These are phyloP conservation scores for Drosophila prosaltans DNA, from an alignment of 1,140 invertebrate species.

Conservation along the genomic window DNA sequence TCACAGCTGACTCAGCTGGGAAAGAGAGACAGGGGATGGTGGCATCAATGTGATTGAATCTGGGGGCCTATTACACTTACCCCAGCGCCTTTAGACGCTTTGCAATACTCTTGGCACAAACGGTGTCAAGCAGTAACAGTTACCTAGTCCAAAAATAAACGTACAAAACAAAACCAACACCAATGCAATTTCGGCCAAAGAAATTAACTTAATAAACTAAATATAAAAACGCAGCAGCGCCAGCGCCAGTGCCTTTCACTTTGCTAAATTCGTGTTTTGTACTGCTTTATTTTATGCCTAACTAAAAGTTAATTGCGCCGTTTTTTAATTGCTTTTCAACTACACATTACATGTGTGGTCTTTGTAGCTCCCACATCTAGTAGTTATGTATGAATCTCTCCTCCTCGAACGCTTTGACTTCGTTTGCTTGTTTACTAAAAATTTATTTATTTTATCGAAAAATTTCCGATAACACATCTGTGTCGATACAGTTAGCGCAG, in stretches of 20 bases:
- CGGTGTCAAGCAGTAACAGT: conserved; percentile 19
- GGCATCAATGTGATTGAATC: background rate
- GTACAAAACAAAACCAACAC: background rate
- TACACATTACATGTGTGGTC: background rate
- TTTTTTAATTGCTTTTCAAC: background rate
- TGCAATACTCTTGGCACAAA: background rate
- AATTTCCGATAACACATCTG: background rate
- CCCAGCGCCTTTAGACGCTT: conserved; percentile 11
- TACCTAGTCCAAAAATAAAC: conserved; percentile 8
- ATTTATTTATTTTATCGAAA: conserved; percentile 14
- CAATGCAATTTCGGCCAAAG: background rate
- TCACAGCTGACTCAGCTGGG: conserved; percentile 26
- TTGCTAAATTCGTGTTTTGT: background rate
- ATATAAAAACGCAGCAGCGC: conserved; percentile 9
- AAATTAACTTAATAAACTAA: background rate
- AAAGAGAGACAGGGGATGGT: conserved; percentile 4
- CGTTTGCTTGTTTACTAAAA: conserved; percentile 59
- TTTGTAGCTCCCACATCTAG: background rate
- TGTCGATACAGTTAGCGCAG: background rate
- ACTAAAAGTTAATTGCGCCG: conserved; percentile 2
- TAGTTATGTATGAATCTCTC: background rate
- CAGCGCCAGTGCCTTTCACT: conserved; percentile 20
- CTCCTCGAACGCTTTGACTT: conserved; percentile 22
- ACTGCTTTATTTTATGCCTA: background rate
- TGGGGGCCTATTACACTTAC: background rate